Evolutionary conservation across 2,113 vertebrate genomes (phyloP), one percentile per base, ranked within the genome.

Genomic region (Limnothrissa miodon): DNA sequence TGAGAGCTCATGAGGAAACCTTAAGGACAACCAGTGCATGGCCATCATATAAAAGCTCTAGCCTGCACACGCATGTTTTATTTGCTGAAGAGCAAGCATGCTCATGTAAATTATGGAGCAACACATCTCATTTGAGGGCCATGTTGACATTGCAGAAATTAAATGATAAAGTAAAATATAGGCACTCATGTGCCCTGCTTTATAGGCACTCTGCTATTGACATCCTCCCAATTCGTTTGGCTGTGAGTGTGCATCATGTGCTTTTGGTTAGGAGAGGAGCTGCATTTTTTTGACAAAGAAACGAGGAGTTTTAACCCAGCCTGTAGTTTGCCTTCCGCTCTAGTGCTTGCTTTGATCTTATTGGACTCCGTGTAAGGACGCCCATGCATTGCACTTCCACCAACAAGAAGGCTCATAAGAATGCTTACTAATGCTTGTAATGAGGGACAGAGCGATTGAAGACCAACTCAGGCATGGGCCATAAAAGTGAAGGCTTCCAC

Each of bases 151-250:
- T 15, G 33, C 66, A 74, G 66, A 15, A 33, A 74, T 36, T 15
- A 74, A 74, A 74, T 53, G 10, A 36, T 80, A 51, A 80, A 80
- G 9, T 80, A 11, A 80, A 46, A 33, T 8, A 13, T 8, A 13
- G 29, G 46, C 66, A 74, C 66, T 36, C 11, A 33, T 74, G 66
- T 39, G 36, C 36, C 36, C 29, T 74, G 66, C 66, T 74, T 39
- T 13, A 33, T 36, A 74, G 33, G 66, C 29, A 74, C 66, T 74
- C 80, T 89, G 79, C 83, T 86, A 86, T 86, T 83, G 86, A 82
- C 84, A 62, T 85, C 82, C 80, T 79, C 87, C 88, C 79, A 83
- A 81, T 89, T 85, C 82, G 70, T 83, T 85, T 87, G 87, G 85
- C 85, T 83, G 82, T 79, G 83, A 80, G 80, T 2, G 39, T 36